Evolutionary conservation across 2,113 vertebrate genomes (phyloP).

Genomic region (Falcunculus frontatus): DNA sequence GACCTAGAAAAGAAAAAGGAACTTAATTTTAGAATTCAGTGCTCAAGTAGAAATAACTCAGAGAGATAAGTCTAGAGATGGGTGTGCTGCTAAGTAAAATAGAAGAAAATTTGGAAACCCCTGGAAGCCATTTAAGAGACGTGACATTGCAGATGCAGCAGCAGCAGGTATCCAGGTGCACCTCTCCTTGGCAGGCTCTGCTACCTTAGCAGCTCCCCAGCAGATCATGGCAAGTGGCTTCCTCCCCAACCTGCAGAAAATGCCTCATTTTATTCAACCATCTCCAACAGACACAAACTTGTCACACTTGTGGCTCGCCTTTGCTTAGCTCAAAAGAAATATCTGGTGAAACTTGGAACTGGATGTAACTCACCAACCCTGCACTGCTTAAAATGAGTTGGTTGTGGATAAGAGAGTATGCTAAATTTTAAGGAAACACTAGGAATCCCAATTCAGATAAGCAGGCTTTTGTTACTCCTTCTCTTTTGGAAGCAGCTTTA

Average conservation of each 20-base stretch:
- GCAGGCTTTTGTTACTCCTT: background rate
- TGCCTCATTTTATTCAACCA: background rate
- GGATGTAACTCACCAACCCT: background rate
- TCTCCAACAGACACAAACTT: background rate
- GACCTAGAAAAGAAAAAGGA: background rate
- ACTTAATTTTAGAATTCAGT: background rate
- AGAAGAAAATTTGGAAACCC: background rate
- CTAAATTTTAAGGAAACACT: background rate
- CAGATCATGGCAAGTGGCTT: background rate
- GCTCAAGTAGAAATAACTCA: background rate
- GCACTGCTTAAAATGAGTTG: background rate
- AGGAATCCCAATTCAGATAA: background rate
- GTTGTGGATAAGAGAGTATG: background rate
- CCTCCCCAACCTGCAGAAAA: background rate
- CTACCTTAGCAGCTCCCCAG: background rate
- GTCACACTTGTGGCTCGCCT: rapidly evolving
- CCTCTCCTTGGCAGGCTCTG: background rate
- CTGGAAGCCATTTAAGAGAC: background rate
- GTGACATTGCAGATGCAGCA: background rate
- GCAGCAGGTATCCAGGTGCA: background rate
- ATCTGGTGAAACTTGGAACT: background rate
- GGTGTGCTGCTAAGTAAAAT: background rate
- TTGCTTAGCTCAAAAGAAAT: background rate
- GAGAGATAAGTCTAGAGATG: background rate
- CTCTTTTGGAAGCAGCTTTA: background rate